These are phyloP conservation scores for Suillia variegata DNA, from an alignment of 2,888 invertebrate genomes.

Conservation along the genomic window DNA sequence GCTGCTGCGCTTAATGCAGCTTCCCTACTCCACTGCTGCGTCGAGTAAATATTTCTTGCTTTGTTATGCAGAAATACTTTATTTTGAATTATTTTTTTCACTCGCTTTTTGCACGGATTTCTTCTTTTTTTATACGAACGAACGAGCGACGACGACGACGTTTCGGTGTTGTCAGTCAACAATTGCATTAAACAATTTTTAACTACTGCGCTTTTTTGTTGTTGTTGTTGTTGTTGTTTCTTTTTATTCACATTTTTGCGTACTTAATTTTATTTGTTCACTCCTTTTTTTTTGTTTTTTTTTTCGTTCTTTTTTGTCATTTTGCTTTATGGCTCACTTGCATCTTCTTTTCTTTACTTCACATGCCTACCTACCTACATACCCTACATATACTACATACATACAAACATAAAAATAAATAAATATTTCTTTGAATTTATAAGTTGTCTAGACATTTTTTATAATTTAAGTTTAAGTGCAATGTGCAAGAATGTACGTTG, in stretches of 20 bases:
- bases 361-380: not conserved
- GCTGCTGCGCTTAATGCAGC: not conserved
- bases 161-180: not conserved
- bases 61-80: constrained; percentile 4
- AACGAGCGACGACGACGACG: too few relatives aligned
- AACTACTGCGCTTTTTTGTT: constrained; percentile 15
- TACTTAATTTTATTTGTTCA: too few relatives aligned
- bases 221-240: not conserved
- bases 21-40: not conserved
- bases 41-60: not conserved
- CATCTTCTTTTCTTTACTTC: not conserved
- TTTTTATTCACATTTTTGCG: too few relatives aligned
- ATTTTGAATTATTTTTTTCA: constrained; percentile 30
- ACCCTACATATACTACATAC: not conserved
- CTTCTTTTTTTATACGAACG: not conserved
- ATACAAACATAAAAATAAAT: too few relatives aligned
- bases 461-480: constrained; percentile 14
- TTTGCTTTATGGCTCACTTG: constrained; percentile 8
- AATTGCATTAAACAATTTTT: constrained; percentile 6
- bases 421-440: constrained; percentile 19
- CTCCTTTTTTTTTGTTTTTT: not conserved
- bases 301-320: not conserved
- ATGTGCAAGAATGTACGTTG: too few relatives aligned
- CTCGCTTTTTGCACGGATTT: constrained; percentile 17
- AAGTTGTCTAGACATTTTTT: constrained; percentile 25